Conservation (phyloP, 2,113 vertebrate genomes). For the Vombatus ursinus region DNA sequence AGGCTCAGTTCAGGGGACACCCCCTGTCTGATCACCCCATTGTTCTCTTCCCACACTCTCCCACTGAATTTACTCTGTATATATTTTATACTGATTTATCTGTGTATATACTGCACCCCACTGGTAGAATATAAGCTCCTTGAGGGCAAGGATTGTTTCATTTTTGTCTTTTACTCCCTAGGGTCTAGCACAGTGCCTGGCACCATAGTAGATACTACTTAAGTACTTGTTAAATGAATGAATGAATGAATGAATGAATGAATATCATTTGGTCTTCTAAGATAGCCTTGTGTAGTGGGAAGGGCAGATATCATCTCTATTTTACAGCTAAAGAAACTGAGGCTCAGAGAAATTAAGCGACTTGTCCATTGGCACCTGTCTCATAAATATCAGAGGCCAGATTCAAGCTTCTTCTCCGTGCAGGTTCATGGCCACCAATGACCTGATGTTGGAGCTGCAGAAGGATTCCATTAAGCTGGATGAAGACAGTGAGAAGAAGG, state of each 20-base stretch:
- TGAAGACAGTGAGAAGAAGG: constrained; percentile 95
- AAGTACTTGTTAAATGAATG: not conserved
- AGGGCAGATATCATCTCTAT: not conserved
- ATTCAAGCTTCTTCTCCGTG: not conserved
- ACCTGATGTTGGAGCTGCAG: constrained; percentile 97
- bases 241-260: not conserved
- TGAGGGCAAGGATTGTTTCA: not conserved
- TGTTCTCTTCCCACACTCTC: not conserved
- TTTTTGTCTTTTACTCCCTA: not conserved
- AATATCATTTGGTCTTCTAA: not conserved
- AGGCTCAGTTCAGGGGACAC: not conserved
- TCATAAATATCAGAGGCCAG: not conserved
- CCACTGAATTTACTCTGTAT: not conserved
- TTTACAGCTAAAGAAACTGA: not conserved
- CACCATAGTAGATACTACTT: not conserved
- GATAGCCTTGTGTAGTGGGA: not conserved
- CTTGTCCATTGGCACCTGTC: not conserved
- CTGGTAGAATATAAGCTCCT: not conserved
- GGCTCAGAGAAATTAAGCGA: not conserved
- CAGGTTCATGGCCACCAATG: constrained; percentile 98
- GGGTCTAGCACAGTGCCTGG: too few species aligned
- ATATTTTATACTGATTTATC: not conserved
- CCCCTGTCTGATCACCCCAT: not conserved
- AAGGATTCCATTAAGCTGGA: constrained; percentile 97
- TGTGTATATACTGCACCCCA: not conserved